These are phyloP conservation scores for Sebastes baramenuke DNA, from an alignment of 2,797 vertebrate genomes.

Conservation along the genomic window DNA sequence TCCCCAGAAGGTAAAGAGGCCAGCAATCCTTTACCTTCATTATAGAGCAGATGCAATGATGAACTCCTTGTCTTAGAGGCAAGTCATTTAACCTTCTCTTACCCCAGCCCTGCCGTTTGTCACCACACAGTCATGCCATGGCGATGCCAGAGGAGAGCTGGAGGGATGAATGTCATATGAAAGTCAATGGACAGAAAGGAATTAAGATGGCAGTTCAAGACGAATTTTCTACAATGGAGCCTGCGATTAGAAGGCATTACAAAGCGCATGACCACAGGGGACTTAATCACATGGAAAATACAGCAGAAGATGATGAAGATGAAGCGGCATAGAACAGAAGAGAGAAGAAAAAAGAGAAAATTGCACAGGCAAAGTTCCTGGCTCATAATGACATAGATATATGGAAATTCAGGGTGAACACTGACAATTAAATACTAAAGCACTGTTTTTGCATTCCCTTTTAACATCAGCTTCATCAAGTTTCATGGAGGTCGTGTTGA, in stretches of 20 bases:
- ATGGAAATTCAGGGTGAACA: slow-evolving; percentile 10
- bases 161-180: slow-evolving; percentile 71
- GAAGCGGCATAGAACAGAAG: slow-evolving; percentile 10
- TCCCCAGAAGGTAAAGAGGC: slow-evolving; percentile 71
- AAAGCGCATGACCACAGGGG: slow-evolving; percentile 45
- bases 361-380: slow-evolving; percentile 3
- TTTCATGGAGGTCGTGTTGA: slow-evolving; percentile 1
- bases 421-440: slow-evolving; percentile 2
- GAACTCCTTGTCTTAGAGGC: slow-evolving; percentile 79
- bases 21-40: slow-evolving; percentile 80
- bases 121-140: slow-evolving; percentile 50
- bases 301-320: slow-evolving; percentile 50
- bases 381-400: slow-evolving; percentile 27
- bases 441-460: slow-evolving; percentile 14
- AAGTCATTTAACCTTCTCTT: slow-evolving; percentile 82
- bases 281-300: slow-evolving; percentile 60
- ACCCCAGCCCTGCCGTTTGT: slow-evolving; percentile 66
- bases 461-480: not conserved
- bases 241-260: slow-evolving; percentile 63
- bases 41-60: slow-evolving; percentile 76
- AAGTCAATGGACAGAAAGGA: slow-evolving; percentile 70
- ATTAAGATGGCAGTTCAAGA: slow-evolving; percentile 70
- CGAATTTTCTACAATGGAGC: slow-evolving; percentile 49
- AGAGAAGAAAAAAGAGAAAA: slow-evolving; percentile 6
- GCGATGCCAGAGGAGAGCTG: slow-evolving; percentile 47